Percentiles rank a stretch among this genome's conserved stretches.
These are phyloP conservation scores for Anguilla pacifica DNA, from an alignment of 2,797 vertebrate species.

Conservation along the genomic window DNA sequence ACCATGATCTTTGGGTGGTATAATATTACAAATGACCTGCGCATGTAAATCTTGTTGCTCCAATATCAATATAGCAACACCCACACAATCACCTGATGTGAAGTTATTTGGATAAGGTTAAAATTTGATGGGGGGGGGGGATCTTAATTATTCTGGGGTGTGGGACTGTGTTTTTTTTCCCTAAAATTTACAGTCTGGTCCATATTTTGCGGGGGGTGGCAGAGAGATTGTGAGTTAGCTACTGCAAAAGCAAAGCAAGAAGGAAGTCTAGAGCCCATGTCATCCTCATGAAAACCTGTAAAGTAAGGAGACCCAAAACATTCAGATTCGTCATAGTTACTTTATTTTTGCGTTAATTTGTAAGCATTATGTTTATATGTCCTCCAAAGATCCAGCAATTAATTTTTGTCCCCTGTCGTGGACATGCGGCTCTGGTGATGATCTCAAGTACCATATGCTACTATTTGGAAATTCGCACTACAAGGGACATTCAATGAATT, in stretches of 20 bases:
- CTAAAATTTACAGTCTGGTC: slow-evolving; percentile 46
- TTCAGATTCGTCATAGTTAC: neutral
- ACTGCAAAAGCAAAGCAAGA: slow-evolving; percentile 82
- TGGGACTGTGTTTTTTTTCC: neutral
- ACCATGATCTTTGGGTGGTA: neutral
- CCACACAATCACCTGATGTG: neutral
- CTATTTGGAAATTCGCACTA: no score
- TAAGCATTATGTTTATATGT: no score
- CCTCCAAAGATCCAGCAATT: no score
- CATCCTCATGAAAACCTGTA: slow-evolving; percentile 79
- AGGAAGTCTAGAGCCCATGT: slow-evolving; percentile 48
- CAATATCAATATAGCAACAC: neutral
- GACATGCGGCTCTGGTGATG: no score
- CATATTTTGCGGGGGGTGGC: slow-evolving; percentile 71
- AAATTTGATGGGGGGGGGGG: neutral
- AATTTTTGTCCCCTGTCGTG: no score
- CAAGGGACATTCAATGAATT: no score
- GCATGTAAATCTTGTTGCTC: neutral
- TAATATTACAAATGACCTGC: neutral
- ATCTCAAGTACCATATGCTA: no score
- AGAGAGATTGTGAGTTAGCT: slow-evolving; percentile 86
- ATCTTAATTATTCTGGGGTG: neutral
- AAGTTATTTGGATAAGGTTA: neutral
- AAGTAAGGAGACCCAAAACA: slow-evolving; percentile 65
- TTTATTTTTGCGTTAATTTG: no score